phyloP scores from a whole-genome alignment of 2,888 invertebrate species.

The Trisateles emortualis region DNA sequence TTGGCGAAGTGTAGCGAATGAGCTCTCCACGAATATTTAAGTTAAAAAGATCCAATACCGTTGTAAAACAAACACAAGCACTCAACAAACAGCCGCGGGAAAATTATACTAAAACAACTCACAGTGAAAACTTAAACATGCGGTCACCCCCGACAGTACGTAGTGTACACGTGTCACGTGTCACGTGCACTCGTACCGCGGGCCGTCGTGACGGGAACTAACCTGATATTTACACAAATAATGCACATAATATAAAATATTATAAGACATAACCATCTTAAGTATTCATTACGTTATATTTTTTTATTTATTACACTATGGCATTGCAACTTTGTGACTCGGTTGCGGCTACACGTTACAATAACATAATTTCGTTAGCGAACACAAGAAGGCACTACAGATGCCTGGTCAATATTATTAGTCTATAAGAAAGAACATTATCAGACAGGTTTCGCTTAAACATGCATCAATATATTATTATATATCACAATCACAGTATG shows the following conservation, averaged over 20 bases:
- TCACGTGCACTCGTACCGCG: conserved; percentile 35
- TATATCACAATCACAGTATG: conserved; percentile 34
- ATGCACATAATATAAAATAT: conserved; percentile 75
- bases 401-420: conserved; percentile 32
- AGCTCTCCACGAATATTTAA: conserved; percentile 72
- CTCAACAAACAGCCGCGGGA: conserved; percentile 60
- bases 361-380: conserved; percentile 38
- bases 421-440: conserved; percentile 18
- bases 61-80: conserved; percentile 62
- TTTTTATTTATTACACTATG: conserved; percentile 72
- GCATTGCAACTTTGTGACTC: conserved; percentile 84
- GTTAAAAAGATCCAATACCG: conserved; percentile 66
- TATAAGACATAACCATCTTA: conserved; percentile 71
- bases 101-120: conserved; percentile 63
- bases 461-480: conserved; percentile 24
- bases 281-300: conserved; percentile 71
- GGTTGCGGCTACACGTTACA: conserved; percentile 63
- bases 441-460: conserved; percentile 27
- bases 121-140: conserved; percentile 46
- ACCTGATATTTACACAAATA: conserved; percentile 78
- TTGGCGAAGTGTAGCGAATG: conserved; percentile 78
- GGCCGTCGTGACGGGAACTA: conserved; percentile 48
- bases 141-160: conserved; percentile 31
- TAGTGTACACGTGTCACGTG: conserved; percentile 3
- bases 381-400: conserved; percentile 24